A percentile compares a stretch with the other conserved stretches of the same genome.
Conservation (phyloP, 53 echinoderm and acorn worm genomes). For the Echinarachnius parma region DNA sequence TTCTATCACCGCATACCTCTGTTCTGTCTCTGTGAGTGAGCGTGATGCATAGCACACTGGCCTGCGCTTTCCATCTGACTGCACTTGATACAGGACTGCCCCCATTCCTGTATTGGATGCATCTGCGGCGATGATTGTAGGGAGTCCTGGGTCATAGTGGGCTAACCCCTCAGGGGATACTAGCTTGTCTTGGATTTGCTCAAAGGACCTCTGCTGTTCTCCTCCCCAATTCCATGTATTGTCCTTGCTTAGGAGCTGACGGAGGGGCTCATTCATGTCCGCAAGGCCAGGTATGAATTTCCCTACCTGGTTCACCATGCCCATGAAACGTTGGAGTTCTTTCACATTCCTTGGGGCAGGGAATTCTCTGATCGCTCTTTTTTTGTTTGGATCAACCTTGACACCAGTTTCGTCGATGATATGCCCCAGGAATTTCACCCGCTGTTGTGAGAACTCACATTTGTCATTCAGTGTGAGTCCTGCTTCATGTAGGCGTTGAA, state of each 20-base stretch:
- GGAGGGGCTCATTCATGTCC: slow-evolving; percentile 25
- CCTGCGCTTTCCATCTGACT: slow-evolving; percentile 46
- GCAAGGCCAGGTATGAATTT: slow-evolving; percentile 59
- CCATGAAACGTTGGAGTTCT: slow-evolving; percentile 57
- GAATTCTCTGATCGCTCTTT: slow-evolving; percentile 40
- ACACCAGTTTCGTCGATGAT: slow-evolving; percentile 39
- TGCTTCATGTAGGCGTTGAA: slow-evolving; percentile 18
- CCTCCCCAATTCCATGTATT: slow-evolving; percentile 48
- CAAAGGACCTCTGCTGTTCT: slow-evolving; percentile 8
- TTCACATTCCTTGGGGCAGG: slow-evolving; percentile 41
- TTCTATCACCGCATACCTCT: slow-evolving; percentile 56
- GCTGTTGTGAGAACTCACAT: slow-evolving; percentile 18
- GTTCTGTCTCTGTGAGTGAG: slow-evolving; percentile 42
- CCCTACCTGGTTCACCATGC: slow-evolving; percentile 64
- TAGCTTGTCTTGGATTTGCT: slow-evolving; percentile 2
- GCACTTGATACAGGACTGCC: slow-evolving; percentile 42
- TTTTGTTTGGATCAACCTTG: slow-evolving; percentile 37
- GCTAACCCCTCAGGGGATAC: slow-evolving; percentile 17
- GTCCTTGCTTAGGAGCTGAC: slow-evolving; percentile 54
- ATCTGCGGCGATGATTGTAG: slow-evolving; percentile 39
- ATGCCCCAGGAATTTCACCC: slow-evolving; percentile 52
- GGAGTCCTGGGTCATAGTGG: slow-evolving; percentile 40
- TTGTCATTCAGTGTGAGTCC: slow-evolving; percentile 46
- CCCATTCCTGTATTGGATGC: slow-evolving; percentile 46
- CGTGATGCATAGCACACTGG: slow-evolving; percentile 61